Base-by-base conservation (phyloP, 2,797 vertebrate genomes). In the Buceros bicornis region DNA sequence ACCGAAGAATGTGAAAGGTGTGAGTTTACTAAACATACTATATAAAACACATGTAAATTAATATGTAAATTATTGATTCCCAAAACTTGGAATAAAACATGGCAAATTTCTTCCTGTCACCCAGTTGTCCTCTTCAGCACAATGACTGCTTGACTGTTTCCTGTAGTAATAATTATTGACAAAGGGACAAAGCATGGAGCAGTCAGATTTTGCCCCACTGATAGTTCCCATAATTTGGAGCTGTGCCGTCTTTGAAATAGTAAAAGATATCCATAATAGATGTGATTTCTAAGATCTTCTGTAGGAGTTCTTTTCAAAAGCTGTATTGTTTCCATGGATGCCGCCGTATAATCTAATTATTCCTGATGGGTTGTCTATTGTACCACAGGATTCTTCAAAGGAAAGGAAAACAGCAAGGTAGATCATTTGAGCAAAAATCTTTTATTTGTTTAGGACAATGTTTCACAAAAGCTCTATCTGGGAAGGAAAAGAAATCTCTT, bases 391-490 rank as follows among this genome's bases (percentile, higher is more conserved):
- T 88, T 93, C 93, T 96, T 97, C 97, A 97, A 97, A 97, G 96
- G 95, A 89, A 93, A 89, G 82, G 64, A 96, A 96, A 97, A 97
- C 95, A 97, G 96, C 95, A 97, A 97, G 96, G 96, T 97, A 97
- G 94, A 97, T 93, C 94, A 85, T 97, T 96, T 96, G 89, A 96
- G 96, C 40, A 97, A 97, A 96, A 97, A 91, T 95, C 96, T 97
- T 97, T 97, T 97, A 96, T 97, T 97, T 97, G 92, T 97, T 97
- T 97, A 96, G 96, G 91, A 97, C 96, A 97, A 96, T 96, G 95
- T 96, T 95, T 94, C 92, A 97, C 96, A 97, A 97, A 97, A 95
- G 96, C 60, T 92, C 82, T 95, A 95, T 95, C 95, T 95, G 79
- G 69, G 92, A 96, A 95, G 94, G 93, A 79, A 91, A 87, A 92